Base-by-base conservation (phyloP, 2,888 invertebrate species). In the Liopterus haemorrhoidalis region DNA sequence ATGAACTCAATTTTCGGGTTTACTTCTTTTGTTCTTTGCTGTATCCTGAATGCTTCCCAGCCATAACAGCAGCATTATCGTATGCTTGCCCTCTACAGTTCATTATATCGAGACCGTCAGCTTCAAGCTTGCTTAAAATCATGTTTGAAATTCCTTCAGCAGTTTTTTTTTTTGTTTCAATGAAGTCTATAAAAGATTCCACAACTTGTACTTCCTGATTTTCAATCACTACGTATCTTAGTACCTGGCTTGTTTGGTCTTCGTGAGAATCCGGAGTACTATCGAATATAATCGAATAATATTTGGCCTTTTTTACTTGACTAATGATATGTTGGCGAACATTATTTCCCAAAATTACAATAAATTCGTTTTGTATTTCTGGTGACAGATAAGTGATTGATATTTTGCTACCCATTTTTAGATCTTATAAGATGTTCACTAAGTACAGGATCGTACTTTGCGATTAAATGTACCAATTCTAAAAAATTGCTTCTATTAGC, bases 41-140 rank as follows among this genome's bases (percentile, higher is more conserved):
- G 48, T 24, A 50, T 46, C 16, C 45, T 46, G 12, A 12, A 19
- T 49, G 43, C 24, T 37, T 46, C 46, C 54, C 54, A 32, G 51
- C 49, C 50, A 54, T 54, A 5, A 37, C 35, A 30, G 54, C 54
- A 50, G 52, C 56, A 48, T 56, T 58, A 48, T 57, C 56, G 39
- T 58, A 55, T 37, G 50, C 57, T 50, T 55, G 55, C 6, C 53
- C 54, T 54, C 54, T 53, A 44, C 53, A 57, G 40, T 57, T 51
- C 18, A 33, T 46, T 28, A 57, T 55, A 42, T 57, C 55, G 12
- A 54, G 41, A 5, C 52, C 54, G 38, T 53, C 51, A 44, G 27
- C 19, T 38, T 46, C 11, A 32, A 51, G 30, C 39, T 52, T 55
- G 27, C 14, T 46, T 49, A 53, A 14, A 47, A 52, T 57, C 50